Conservation (phyloP, 2,888 invertebrate species). For the Eilema sororculum region DNA sequence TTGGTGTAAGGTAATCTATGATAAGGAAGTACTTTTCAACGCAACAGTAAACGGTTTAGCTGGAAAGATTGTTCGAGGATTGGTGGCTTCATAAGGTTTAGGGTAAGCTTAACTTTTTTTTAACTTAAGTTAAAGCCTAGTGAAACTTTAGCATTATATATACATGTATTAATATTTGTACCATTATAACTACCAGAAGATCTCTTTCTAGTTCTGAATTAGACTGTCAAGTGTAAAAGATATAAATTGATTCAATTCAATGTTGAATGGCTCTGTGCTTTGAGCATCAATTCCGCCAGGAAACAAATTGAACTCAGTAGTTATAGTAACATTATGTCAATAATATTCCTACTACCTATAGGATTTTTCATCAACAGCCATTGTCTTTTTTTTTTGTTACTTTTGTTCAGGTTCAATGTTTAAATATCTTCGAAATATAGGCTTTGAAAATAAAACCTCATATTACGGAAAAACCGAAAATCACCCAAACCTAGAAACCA, state of each 20-base stretch:
- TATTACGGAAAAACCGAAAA: not conserved
- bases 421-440: not conserved
- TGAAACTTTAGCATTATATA: not conserved
- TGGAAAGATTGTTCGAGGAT: not conserved
- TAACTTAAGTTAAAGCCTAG: not conserved
- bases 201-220: not conserved
- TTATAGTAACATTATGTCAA: not conserved
- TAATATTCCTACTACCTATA: not conserved
- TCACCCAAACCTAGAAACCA: conserved; percentile 31
- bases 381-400: not conserved
- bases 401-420: not conserved
- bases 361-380: not conserved
- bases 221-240: not conserved
- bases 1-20: conserved; percentile 42
- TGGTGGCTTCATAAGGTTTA: not conserved
- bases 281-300: no score
- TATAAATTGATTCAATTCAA: no score
- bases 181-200: not conserved
- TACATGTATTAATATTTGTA: no score
- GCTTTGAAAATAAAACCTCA: not conserved
- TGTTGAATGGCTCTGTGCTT: no score
- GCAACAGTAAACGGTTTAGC: conserved; percentile 42
- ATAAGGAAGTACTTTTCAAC: conserved; percentile 28
- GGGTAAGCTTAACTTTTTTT: not conserved
- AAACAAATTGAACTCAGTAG: no score